Percentiles rank a stretch among this genome's conserved stretches.
These are phyloP conservation scores for Syrphus vitripennis DNA, from an alignment of 2,888 invertebrate species.

Conservation along the genomic window DNA sequence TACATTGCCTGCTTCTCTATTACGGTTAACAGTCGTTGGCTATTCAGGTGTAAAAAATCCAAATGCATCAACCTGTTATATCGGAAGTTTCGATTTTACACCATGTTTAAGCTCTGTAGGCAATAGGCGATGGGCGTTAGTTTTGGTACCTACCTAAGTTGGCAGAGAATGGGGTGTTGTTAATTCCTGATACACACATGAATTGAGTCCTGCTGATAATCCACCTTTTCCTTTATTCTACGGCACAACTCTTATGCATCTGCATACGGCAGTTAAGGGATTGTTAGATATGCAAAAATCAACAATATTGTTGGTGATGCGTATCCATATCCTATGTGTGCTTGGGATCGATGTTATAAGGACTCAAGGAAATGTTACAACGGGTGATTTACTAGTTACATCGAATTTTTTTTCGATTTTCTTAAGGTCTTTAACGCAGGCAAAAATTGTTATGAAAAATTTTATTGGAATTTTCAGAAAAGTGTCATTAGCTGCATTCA, in stretches of 20 bases:
- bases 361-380: slow-evolving; percentile 19
- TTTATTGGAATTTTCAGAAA: no score
- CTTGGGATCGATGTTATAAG: no score
- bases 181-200: background rate
- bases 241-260: background rate
- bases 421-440: no score
- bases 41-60: slow-evolving; percentile 56
- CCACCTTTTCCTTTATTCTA: background rate
- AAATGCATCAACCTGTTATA: slow-evolving; percentile 48
- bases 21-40: slow-evolving; percentile 26
- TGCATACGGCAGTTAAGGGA: slow-evolving; percentile 42
- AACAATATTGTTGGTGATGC: slow-evolving; percentile 49
- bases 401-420: no score
- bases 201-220: background rate
- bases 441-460: no score
- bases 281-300: slow-evolving; percentile 60
- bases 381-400: background rate
- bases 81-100: slow-evolving; percentile 68
- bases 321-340: slow-evolving; percentile 24
- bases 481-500: no score
- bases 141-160: no score
- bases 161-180: background rate
- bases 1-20: background rate
- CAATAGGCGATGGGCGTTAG: background rate
- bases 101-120: slow-evolving; percentile 41